phyloP scores from a whole-genome alignment of 2,797 vertebrate species.

The Threskiornis aethiopicus region DNA sequence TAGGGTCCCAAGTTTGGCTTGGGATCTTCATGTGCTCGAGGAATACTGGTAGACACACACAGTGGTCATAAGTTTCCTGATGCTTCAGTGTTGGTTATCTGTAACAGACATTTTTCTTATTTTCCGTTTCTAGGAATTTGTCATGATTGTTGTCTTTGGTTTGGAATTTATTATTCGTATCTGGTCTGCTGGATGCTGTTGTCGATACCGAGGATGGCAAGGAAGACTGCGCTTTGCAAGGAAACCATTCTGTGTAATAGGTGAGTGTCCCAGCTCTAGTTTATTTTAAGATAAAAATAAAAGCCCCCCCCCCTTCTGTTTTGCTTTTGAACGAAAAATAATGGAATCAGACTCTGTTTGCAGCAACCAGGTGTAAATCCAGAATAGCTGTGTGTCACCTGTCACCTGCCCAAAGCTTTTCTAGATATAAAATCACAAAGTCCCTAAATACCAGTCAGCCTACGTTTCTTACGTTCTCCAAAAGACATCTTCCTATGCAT shows the following conservation, averaged over 20 bases:
- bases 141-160: constrained; percentile 98
- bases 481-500: background rate
- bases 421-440: background rate
- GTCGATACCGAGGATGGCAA: constrained; percentile 96
- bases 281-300: background rate
- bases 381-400: background rate
- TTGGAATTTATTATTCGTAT: constrained; percentile 94
- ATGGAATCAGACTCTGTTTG: background rate
- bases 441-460: background rate
- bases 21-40: background rate
- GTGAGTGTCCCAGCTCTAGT: constrained; percentile 73
- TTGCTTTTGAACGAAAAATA: background rate
- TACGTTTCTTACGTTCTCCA: background rate
- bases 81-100: background rate
- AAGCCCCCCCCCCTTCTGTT: background rate
- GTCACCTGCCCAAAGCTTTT: background rate
- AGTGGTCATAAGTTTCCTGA: background rate
- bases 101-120: constrained; percentile 24
- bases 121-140: constrained; percentile 86
- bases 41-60: background rate
- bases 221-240: constrained; percentile 91
- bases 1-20: background rate
- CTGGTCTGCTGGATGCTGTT: constrained; percentile 97
- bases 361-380: background rate
- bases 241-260: constrained; percentile 96